phyloP scores from a whole-genome alignment of 30 jellyfish, hydroid and myxozoan genomes.

The Aurelia sp. region DNA sequence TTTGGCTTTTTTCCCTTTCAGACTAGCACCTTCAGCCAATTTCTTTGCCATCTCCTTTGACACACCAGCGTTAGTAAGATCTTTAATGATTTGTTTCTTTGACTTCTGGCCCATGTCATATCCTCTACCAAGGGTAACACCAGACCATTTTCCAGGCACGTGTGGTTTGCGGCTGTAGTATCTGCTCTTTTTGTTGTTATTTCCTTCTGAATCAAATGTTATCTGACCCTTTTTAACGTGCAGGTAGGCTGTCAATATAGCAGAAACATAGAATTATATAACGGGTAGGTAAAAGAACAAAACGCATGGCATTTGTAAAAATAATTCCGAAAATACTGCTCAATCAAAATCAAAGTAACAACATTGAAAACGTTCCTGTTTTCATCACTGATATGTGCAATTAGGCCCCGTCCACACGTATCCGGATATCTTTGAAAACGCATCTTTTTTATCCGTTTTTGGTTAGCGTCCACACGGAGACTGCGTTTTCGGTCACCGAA shows the following conservation, averaged over 20 bases:
- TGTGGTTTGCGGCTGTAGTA: constrained; percentile 68
- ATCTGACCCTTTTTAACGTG: constrained; percentile 72
- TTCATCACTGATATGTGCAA: no score
- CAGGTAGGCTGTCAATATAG: constrained; percentile 1
- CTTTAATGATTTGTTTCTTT: constrained; percentile 38
- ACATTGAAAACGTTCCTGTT: no score
- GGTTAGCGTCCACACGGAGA: no score
- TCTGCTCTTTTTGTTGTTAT: constrained; percentile 56
- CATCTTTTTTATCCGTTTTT: no score
- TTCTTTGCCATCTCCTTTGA: constrained; percentile 33
- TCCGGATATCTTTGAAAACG: no score
- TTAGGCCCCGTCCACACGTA: no score
- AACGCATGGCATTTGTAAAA: no score
- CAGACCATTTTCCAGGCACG: constrained; percentile 75
- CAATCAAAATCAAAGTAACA: no score
- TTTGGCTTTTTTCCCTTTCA: constrained; percentile 49
- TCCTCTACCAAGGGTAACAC: constrained; percentile 83
- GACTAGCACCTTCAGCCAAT: constrained; percentile 47
- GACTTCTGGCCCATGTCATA: constrained; percentile 73
- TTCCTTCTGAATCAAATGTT: constrained; percentile 79
- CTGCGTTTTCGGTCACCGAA: no score
- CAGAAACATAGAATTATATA: not conserved
- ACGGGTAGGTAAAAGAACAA: no score
- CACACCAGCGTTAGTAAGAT: constrained; percentile 61
- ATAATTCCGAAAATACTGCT: no score